Base-by-base conservation (phyloP, 2,888 invertebrate genomes). In the Volucella inanis region DNA sequence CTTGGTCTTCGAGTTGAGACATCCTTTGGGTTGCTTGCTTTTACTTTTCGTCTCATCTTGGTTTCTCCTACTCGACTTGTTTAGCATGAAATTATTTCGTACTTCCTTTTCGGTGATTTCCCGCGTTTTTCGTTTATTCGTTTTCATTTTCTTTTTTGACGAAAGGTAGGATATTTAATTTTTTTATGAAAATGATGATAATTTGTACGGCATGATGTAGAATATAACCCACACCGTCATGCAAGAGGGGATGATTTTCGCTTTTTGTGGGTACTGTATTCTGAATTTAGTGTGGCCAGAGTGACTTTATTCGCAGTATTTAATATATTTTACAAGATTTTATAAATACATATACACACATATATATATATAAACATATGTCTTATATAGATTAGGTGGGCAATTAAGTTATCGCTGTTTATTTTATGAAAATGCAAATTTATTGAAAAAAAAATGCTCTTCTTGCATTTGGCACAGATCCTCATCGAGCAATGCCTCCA, bases 101-200 rank as follows among this genome's bases (percentile, higher is more conserved):
- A 67, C 41, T 54, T 52, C 52, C 52, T 54, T 67, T 77, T 78
- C 22, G 41, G 57, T 31, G 55, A 31, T 59, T 45, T 45, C 67
- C 31, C 31, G 31, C 31, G 4, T 31, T 31, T 31, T 6, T 4
- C 22, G 22, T 22, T 22, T 22, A 3, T 3, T 22, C 31, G 6
- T 31, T 31, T 31, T 31, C 31, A 31, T 50, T 31, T 22, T 52
- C 43, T 11, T 12, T 12, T 31, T 65, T 50, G 14, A 10, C 47
- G 39, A 62, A 80, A 80, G 84, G 84, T 80, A 85, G 49, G 50
- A 80, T 76, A 85, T 80, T 80, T 80, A 78, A 70, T 45, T 80
- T 71, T 80, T n/a, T 15, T 47, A 70, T 70, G 65, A 82, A 82
- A 72, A 82, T 78, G 72, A 78, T 83, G 55, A 78, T 83, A 78